Base-by-base conservation (phyloP, 2,113 vertebrate genomes). In the Camelus dromedarius region DNA sequence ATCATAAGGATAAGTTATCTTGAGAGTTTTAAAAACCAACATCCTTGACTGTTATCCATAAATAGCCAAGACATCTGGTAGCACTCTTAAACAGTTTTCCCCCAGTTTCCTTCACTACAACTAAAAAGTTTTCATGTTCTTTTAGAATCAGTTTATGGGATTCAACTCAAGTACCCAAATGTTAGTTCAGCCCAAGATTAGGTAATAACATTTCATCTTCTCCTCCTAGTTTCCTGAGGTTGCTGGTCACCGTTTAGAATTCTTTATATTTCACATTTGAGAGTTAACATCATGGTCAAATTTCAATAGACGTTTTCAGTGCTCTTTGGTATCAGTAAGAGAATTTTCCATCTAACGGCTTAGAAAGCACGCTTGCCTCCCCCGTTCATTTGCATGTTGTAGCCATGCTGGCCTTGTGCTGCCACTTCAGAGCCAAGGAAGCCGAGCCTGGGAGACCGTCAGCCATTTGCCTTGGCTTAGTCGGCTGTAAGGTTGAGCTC, bases 181-280 rank as follows among this genome's bases (percentile, higher is more conserved):
- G 70, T 38, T 19, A 93, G 60, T 62, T 69, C 52, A 67, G 42
- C 30, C 30, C 30, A 28, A 75, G 80, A 67, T 87, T 92, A 73
- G 30, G 18, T 5, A 32, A 3, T 64, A 62, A 73, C 56, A 69
- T 94, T 62, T 81, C 26, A 2, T 1, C 90, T 95, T 92, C 52
- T 72, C 84, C 77, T 75, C 50, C 81, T 89, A n/a, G 54, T 88
- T 77, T 46, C 83, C 87, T 56, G 72, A 96, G 24, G 73, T 69
- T n/a, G 58, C 58, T 38, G 48, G 30, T 95, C 93, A 48, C 75
- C 94, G 73, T 91, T 89, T 67, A 97, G 80, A 93, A 94, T 94
- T 42, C 52, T 84, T 84, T 75, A 5, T 60, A 70, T 58, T 69
- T 94, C 69, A 46, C 50, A 16, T 46, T 73, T 56, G 14, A 48